Evolutionary conservation across 2,888 invertebrate genomes (phyloP).

Genomic region (Empis stercorea): DNA sequence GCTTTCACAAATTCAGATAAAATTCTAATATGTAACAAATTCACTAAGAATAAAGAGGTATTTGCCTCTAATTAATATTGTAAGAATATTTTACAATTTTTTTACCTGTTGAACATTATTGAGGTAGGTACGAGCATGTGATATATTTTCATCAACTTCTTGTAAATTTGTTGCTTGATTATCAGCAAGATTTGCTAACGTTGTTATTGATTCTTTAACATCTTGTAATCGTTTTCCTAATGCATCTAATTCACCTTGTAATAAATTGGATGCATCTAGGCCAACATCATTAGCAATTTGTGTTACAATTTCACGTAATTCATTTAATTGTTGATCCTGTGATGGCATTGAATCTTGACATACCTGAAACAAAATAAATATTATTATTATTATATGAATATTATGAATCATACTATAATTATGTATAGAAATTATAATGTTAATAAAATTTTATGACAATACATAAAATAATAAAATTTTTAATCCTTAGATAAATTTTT

Average conservation of each 20-base stretch:
- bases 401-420: slow-evolving; percentile 1
- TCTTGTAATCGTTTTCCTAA: slow-evolving; percentile 61
- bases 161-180: slow-evolving; percentile 45
- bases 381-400: too few relatives aligned
- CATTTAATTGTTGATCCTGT: slow-evolving; percentile 52
- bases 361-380: slow-evolving; percentile 39
- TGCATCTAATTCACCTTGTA: slow-evolving; percentile 66
- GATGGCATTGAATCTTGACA: slow-evolving; percentile 62
- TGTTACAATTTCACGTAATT: slow-evolving; percentile 60
- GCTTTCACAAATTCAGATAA: too few relatives aligned
- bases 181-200: slow-evolving; percentile 65
- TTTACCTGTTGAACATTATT: slow-evolving; percentile 63
- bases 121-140: slow-evolving; percentile 46
- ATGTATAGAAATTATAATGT: too few relatives aligned
- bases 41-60: too few relatives aligned
- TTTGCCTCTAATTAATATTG: too few relatives aligned
- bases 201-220: slow-evolving; percentile 60
- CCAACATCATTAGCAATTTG: slow-evolving; percentile 70
- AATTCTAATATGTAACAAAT: too few relatives aligned
- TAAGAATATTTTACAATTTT: too few relatives aligned
- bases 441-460: too few relatives aligned
- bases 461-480: too few relatives aligned
- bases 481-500: too few relatives aligned
- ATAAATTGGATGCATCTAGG: slow-evolving; percentile 51
- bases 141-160: slow-evolving; percentile 42